Conservation (phyloP, 2,797 vertebrate genomes). For the Sebastes nivosus region DNA sequence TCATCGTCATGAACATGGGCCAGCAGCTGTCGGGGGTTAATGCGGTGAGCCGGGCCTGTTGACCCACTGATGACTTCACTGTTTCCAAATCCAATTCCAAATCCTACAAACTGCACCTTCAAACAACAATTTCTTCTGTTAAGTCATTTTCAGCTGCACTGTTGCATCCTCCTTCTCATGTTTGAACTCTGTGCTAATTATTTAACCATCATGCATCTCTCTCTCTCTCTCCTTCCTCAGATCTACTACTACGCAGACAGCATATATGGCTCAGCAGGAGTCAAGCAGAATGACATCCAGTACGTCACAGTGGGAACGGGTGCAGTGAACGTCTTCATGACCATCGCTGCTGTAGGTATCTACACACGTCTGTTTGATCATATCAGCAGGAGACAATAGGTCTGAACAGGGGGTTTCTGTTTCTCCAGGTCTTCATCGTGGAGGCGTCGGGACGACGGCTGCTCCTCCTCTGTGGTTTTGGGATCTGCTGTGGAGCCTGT, state of each 20-base stretch:
- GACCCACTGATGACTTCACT: not conserved
- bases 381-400: not conserved
- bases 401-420: not conserved
- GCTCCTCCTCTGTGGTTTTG: slow-evolving; percentile 90
- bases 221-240: slow-evolving; percentile 70
- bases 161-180: not conserved
- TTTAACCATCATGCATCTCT: not conserved
- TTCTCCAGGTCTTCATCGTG: slow-evolving; percentile 88
- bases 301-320: slow-evolving; percentile 92
- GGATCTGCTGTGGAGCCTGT: slow-evolving; percentile 85
- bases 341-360: slow-evolving; percentile 83
- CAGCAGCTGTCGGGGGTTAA: slow-evolving; percentile 97
- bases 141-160: not conserved
- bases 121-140: not conserved
- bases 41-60: slow-evolving; percentile 73
- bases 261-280: slow-evolving; percentile 88
- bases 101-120: not conserved
- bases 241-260: slow-evolving; percentile 94
- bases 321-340: slow-evolving; percentile 91
- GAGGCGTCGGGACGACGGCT: slow-evolving; percentile 87
- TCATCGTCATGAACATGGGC: slow-evolving; percentile 89
- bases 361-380: not conserved
- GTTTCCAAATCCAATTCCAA: not conserved
- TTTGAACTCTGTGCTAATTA: not conserved
- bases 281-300: slow-evolving; percentile 80